Conservation (phyloP, 2,113 vertebrate species). For the Mungos mungo region DNA sequence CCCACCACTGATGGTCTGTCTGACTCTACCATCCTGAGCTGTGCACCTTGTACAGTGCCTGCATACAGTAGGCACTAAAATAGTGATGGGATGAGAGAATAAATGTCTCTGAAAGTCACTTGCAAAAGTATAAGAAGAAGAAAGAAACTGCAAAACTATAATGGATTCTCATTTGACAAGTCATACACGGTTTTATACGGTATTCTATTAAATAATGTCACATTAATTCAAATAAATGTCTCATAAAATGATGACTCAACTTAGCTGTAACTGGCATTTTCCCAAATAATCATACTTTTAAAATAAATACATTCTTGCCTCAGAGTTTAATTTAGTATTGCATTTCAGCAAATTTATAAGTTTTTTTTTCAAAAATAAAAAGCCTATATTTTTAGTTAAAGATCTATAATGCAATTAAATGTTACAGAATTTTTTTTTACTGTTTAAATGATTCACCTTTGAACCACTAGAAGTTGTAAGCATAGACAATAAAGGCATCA, state of each 20-base stretch:
- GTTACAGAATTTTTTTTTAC: constrained; percentile 10
- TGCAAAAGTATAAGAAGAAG: constrained; percentile 58
- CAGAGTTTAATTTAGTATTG: constrained; percentile 56
- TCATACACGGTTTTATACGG: constrained; percentile 23
- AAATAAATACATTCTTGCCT: constrained; percentile 51
- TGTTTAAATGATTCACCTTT: constrained; percentile 56
- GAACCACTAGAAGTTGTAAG: neutral
- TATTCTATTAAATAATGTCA: constrained; percentile 68
- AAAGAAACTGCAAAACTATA: constrained; percentile 55
- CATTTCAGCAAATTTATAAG: constrained; percentile 38
- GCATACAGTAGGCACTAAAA: neutral
- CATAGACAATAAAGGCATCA: constrained; percentile 53
- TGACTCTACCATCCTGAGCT: fast-evolving
- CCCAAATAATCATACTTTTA: constrained; percentile 49
- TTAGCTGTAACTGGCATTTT: constrained; percentile 66
- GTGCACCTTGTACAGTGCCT: too few species aligned
- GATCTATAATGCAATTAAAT: constrained; percentile 48
- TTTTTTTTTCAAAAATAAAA: neutral
- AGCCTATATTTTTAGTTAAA: constrained; percentile 39
- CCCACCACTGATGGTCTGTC: neutral
- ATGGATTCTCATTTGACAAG: constrained; percentile 21
- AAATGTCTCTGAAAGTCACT: constrained; percentile 10
- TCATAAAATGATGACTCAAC: constrained; percentile 59
- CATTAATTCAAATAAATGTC: constrained; percentile 69
- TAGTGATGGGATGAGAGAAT: neutral